Percentiles rank a stretch among this genome's conserved stretches.
Evolutionary conservation across 2,113 vertebrate genomes (phyloP).

Genomic region (Corythornis cristatus): DNA sequence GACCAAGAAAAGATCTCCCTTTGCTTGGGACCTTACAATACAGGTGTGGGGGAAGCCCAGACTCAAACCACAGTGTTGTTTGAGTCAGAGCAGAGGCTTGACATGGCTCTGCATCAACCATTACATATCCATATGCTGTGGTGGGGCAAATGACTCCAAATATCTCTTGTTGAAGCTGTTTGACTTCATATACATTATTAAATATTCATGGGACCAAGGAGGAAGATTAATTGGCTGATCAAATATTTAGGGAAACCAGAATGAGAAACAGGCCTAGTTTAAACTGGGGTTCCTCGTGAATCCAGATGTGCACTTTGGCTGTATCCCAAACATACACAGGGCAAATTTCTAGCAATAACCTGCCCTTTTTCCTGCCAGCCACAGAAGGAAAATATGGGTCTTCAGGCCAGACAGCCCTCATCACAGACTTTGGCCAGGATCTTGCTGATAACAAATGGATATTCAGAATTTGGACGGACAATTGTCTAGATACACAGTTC

Average conservation of each 20-base stretch:
- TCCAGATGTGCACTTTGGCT: neutral
- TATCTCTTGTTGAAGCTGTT: neutral
- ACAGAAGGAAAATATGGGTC: neutral
- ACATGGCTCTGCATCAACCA: neutral
- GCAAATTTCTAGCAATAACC: neutral
- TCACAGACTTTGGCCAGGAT: neutral
- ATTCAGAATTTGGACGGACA: neutral
- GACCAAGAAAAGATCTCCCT: neutral
- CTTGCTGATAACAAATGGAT: neutral
- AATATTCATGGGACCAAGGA: neutral
- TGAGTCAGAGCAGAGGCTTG: neutral
- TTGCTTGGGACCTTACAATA: neutral
- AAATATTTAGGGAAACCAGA: neutral
- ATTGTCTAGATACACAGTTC: neutral
- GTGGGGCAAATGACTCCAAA: neutral
- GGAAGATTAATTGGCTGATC: neutral
- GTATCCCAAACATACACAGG: neutral
- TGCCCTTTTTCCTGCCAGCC: neutral
- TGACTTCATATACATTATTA: neutral
- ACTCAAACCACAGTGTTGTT: neutral
- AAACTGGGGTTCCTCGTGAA: neutral
- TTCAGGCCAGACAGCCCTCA: neutral
- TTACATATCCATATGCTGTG: neutral
- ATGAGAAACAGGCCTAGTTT: neutral
- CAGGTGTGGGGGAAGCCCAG: rapidly evolving